These are phyloP conservation scores for Phalacrocorax brasilianus DNA, from an alignment of 2,113 vertebrate species.

Conservation along the genomic window DNA sequence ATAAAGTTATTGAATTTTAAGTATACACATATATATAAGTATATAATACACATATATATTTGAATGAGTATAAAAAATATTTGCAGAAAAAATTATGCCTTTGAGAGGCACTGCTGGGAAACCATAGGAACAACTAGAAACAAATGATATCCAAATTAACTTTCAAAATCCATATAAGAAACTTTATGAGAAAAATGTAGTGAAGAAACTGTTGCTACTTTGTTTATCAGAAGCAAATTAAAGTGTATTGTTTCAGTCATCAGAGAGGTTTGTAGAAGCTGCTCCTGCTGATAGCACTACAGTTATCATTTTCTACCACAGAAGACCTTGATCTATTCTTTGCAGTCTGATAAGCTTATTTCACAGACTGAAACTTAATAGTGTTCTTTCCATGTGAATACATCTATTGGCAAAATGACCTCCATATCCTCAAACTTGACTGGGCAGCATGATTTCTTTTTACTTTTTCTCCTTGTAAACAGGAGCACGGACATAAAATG, in stretches of 20 bases:
- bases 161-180: background rate
- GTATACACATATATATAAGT: background rate
- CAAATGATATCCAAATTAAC: background rate
- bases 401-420: constrained; percentile 4
- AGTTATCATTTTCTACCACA: background rate
- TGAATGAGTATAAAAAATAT: background rate
- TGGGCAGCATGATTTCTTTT: background rate
- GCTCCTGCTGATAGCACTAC: background rate
- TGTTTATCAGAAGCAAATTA: background rate
- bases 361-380: constrained; percentile 9
- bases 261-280: background rate
- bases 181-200: background rate
- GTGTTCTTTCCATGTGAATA: constrained; percentile 36
- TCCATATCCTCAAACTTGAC: constrained; percentile 6
- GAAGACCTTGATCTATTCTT: constrained; percentile 16
- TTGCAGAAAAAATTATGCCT: background rate
- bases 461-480: constrained; percentile 6
- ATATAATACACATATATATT: background rate
- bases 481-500: background rate
- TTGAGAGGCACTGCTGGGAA: background rate
- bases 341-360: constrained; percentile 11
- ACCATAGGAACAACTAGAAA: background rate
- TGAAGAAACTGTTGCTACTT: background rate
- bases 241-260: background rate
- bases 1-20: background rate